Percentiles rank a stretch among this genome's conserved stretches.
Evolutionary conservation across 2,113 vertebrate species (phyloP).

Genomic region (human): DNA sequence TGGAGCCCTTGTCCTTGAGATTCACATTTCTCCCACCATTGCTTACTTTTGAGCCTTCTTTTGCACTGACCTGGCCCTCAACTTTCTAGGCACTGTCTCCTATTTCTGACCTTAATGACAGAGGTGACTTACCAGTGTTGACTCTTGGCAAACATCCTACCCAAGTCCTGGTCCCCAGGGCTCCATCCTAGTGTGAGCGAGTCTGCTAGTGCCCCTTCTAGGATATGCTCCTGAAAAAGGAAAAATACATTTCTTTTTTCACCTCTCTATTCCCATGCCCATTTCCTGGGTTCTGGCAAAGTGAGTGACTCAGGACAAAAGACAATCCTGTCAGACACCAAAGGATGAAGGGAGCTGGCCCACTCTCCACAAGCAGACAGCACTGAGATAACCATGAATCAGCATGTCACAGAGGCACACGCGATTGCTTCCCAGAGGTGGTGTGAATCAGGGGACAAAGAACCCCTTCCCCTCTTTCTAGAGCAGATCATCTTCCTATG

Average conservation of each 20-base stretch:
- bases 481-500: not conserved
- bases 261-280: not conserved
- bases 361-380: not conserved
- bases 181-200: not conserved
- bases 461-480: not conserved
- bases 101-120: not conserved
- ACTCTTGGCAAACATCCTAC: not conserved
- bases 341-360: not conserved
- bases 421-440: not conserved
- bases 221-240: not conserved
- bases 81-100: not conserved
- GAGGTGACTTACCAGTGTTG: not conserved
- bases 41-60: not conserved
- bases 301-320: not conserved
- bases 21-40: not conserved
- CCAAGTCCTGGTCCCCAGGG: not conserved
- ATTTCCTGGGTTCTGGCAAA: not conserved
- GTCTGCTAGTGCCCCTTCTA: not conserved
- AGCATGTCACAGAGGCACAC: accelerated
- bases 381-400: not conserved
- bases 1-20: not conserved
- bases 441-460: not conserved
- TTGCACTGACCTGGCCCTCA: not conserved
- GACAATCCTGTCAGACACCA: not conserved
- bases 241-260: not conserved